Evolutionary conservation across 2,113 vertebrate genomes (phyloP).

Genomic region (Dicrurus megarhynchus): DNA sequence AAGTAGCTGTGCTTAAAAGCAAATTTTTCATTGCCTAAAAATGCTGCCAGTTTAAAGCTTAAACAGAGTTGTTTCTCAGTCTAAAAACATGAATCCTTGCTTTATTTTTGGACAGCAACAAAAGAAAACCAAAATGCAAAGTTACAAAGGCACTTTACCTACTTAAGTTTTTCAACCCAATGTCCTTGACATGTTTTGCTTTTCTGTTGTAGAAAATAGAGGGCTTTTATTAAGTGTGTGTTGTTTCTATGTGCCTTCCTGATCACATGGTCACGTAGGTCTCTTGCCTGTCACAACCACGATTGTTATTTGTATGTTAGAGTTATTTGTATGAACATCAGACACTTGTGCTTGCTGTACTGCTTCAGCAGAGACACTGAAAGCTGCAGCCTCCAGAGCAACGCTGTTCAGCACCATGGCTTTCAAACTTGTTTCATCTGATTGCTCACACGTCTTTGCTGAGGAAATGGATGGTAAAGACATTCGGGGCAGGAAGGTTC

Average conservation of each 20-base stretch:
- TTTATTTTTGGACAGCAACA: background rate
- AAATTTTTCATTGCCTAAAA: background rate
- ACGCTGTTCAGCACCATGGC: background rate
- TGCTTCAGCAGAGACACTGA: background rate
- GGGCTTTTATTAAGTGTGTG: background rate
- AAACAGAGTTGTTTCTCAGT: background rate
- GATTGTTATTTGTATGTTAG: background rate
- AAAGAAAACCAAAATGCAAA: rapidly evolving
- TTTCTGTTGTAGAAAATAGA: background rate
- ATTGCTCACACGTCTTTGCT: constrained; percentile 31
- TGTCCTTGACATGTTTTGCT: background rate
- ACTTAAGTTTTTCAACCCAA: background rate
- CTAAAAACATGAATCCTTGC: background rate
- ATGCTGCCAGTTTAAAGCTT: background rate
- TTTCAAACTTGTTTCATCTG: constrained; percentile 30
- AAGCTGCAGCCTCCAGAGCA: constrained; percentile 1
- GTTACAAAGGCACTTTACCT: background rate
- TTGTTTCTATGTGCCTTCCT: background rate
- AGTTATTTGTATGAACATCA: background rate
- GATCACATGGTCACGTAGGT: background rate
- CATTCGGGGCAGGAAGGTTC: constrained; percentile 24
- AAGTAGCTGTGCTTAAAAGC: background rate
- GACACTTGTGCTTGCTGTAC: background rate
- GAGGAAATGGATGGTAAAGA: constrained; percentile 15
- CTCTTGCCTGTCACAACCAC: background rate